Conservation (phyloP, 2,888 invertebrate species). For the Eupeodes latifasciatus region DNA sequence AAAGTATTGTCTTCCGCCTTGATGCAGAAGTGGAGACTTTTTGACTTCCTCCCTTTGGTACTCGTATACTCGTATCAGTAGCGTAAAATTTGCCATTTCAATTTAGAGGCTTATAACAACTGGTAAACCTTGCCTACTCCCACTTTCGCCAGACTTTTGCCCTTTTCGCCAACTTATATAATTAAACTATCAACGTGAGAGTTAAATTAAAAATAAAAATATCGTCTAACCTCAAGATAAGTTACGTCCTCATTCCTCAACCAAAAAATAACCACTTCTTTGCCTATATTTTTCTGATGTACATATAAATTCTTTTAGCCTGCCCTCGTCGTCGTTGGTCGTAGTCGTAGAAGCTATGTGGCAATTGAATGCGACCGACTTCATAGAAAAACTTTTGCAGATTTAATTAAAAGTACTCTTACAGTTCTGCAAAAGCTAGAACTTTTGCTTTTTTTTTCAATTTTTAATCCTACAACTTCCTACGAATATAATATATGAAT, state of each 20-base stretch:
- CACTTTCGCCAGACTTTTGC: not conserved
- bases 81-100: constrained; percentile 4
- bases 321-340: not conserved
- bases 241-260: constrained; percentile 29
- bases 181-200: constrained; percentile 16
- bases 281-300: constrained; percentile 17
- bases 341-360: not conserved
- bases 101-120: constrained; percentile 20
- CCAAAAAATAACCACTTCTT: constrained; percentile 22
- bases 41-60: constrained; percentile 2
- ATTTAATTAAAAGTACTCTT: constrained; percentile 68
- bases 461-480: constrained; percentile 39
- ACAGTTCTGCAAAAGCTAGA: constrained; percentile 35
- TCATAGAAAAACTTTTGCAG: constrained; percentile 55
- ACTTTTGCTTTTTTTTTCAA: not conserved
- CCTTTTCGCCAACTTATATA: not conserved
- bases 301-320: constrained; percentile 33
- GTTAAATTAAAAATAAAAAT: constrained; percentile 4
- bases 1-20: not conserved
- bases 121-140: too few relatives aligned
- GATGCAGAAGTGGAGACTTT: not conserved
- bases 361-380: constrained; percentile 20
- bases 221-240: constrained; percentile 32
- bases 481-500: not conserved
- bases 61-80: constrained; percentile 38